phyloP scores from a whole-genome alignment of 1,140 invertebrate species.

The Pogonomyrmex californicus region DNA sequence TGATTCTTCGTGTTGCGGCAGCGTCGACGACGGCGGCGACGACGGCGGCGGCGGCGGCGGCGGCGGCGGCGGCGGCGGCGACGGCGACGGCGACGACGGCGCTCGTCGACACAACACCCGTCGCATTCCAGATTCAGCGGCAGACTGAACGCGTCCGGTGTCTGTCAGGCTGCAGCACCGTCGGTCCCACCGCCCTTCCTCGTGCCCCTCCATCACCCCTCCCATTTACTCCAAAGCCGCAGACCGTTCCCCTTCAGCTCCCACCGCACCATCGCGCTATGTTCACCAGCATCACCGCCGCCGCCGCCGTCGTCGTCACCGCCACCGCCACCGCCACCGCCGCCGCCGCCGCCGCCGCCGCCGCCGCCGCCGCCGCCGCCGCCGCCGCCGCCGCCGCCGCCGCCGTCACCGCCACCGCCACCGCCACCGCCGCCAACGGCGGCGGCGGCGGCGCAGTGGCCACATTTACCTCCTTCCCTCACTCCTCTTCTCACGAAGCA shows the following conservation, averaged over 20 bases:
- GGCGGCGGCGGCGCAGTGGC: constrained; percentile 65
- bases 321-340: too few species aligned
- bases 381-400: not conserved
- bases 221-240: constrained; percentile 34
- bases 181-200: constrained; percentile 67
- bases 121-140: constrained; percentile 81
- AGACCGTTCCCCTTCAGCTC: constrained; percentile 36
- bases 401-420: constrained; percentile 12
- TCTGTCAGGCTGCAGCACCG: constrained; percentile 84
- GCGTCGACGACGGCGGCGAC: constrained; percentile 9
- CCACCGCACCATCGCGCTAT: constrained; percentile 44
- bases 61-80: constrained; percentile 19
- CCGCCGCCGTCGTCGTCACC: too few species aligned
- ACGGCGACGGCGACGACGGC: constrained; percentile 19
- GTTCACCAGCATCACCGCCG: too few species aligned
- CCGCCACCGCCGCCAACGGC: constrained; percentile 36
- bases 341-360: too few species aligned
- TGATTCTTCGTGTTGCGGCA: constrained; percentile 23
- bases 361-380: too few species aligned
- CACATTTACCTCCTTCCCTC: constrained; percentile 63
- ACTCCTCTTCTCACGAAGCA: constrained; percentile 37
- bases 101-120: constrained; percentile 67
- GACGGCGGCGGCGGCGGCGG: not conserved
- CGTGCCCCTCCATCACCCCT: constrained; percentile 26
- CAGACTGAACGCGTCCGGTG: constrained; percentile 83